Evolutionary conservation across 2,888 invertebrate genomes (phyloP), one percentile per base, ranked within the genome.

Genomic region (Limenitis camilla): DNA sequence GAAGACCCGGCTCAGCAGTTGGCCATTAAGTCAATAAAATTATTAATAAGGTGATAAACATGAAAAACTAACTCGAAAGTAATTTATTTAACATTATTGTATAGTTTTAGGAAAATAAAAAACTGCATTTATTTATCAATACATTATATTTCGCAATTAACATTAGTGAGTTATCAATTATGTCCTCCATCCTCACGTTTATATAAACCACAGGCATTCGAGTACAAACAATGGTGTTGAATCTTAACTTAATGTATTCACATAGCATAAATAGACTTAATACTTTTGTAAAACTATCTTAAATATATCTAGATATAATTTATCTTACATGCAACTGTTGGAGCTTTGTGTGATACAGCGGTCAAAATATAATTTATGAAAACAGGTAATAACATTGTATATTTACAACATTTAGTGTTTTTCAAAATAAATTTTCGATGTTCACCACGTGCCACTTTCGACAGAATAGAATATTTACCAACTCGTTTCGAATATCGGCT

Each of bases 121-220:
- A 48, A 6, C 6, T 31, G 9, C 40, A 2, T 30, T 6, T 10
- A 28, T 33, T 45, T 30, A 50, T 39, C 39, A 63, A 66, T 56
- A 61, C 64, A 65, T 66, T 77, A 72, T 77, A 75, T 75, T 75
- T 67, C 52, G 61, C 62, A 66, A 66, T 71, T 71, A 66, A 67
- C 67, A 73, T 68, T 68, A 65, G 62, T 64, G 69, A 72, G 66
- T n/a, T n/a, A n/a, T n/a, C n/a, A n/a, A n/a, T 69, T 64, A 62
- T 66, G 56, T 65, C 62, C 43, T 31, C 52, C 62, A 58, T 63
- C 66, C 65, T 61, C 47, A 63, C 56, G 50, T 66, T 60, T 6
- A 29, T 55, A 62, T 56, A 64, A 72, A 67, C 62, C 66, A 62
- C 76, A 72, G 69, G 64, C 76, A 72, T 69, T 74, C 71, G 61